Evolutionary conservation across 1,140 invertebrate species (phyloP).

Genomic region (Brachionus asplanchnoidis): DNA sequence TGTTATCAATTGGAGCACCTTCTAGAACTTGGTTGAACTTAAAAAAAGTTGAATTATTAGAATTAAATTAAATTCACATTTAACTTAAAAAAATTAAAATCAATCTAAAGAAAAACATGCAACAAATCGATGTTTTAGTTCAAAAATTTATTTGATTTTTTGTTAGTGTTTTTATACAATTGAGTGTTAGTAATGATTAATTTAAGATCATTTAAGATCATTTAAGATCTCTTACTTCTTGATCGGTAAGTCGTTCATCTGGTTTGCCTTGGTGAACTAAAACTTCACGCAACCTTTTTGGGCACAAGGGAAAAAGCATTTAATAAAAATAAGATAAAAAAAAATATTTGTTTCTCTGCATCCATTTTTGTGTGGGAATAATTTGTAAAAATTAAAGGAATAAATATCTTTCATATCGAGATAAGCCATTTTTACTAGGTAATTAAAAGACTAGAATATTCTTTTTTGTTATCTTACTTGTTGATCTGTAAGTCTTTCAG

Average conservation of each 20-base stretch:
- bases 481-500: constrained; percentile 27
- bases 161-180: background rate
- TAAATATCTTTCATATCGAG: background rate
- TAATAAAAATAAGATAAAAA: background rate
- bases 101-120: background rate
- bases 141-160: background rate
- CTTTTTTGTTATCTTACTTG: background rate
- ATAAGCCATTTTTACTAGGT: background rate
- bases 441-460: background rate
- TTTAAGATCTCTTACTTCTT: constrained; percentile 34
- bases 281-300: constrained; percentile 39
- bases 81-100: background rate
- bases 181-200: background rate
- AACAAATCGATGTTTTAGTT: background rate
- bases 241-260: constrained; percentile 39
- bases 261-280: constrained; percentile 33
- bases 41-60: background rate
- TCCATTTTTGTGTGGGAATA: background rate
- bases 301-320: background rate
- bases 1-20: constrained; percentile 23
- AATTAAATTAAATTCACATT: background rate
- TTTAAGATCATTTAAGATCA: background rate
- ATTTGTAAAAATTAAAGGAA: background rate
- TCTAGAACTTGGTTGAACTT: constrained; percentile 40
- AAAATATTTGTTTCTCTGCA: background rate